phyloP scores from a whole-genome alignment of 2,888 invertebrate genomes.

The Hoplodrina blanda region DNA sequence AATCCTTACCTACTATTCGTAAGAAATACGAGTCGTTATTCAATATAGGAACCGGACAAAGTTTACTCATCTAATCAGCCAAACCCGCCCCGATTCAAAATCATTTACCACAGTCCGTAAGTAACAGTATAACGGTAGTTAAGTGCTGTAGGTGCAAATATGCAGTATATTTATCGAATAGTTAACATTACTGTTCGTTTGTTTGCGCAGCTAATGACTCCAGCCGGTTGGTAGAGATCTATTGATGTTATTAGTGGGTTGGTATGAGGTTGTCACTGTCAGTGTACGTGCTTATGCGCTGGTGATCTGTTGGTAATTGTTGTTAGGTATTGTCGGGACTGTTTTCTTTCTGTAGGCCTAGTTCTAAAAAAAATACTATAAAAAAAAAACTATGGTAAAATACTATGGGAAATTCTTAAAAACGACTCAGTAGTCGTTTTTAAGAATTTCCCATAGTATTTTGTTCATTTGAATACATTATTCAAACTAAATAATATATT shows the following conservation, averaged over 20 bases:
- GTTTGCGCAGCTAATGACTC: conserved; percentile 68
- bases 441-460: too few relatives aligned
- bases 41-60: conserved; percentile 2
- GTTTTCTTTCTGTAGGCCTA: background rate
- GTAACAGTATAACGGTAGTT: conserved; percentile 62
- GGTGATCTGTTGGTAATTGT: background rate
- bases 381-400: too few relatives aligned
- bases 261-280: conserved; percentile 22
- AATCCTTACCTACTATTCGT: too few relatives aligned
- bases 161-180: conserved; percentile 54
- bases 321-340: background rate
- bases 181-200: conserved; percentile 64
- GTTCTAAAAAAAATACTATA: too few relatives aligned
- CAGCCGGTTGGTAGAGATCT: conserved; percentile 36
- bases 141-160: conserved; percentile 64
- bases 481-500: too few relatives aligned
- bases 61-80: conserved; percentile 22
- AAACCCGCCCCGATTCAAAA: conserved; percentile 39
- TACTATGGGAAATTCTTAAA: too few relatives aligned
- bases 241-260: conserved; percentile 31
- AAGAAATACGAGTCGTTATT: background rate
- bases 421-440: too few relatives aligned
- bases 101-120: conserved; percentile 46
- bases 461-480: too few relatives aligned
- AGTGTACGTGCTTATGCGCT: conserved; percentile 15